Evolutionary conservation across 2,888 invertebrate species (phyloP).

Genomic region (Furcula furcula): DNA sequence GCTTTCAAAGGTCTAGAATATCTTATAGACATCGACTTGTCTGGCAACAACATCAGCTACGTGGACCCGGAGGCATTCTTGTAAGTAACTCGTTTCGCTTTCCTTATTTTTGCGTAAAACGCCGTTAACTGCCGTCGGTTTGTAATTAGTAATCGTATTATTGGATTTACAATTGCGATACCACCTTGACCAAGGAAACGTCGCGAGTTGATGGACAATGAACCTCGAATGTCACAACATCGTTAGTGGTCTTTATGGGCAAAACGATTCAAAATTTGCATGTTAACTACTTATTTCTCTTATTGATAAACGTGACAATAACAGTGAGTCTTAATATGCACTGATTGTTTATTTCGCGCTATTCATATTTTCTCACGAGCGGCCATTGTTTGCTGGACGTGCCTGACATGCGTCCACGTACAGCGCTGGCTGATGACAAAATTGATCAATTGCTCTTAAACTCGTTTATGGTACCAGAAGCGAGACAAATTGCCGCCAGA

Average conservation of each 20-base stretch:
- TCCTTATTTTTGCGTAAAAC: conserved; percentile 1
- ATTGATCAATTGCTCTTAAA: conserved; percentile 72
- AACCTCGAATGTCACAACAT: conserved; percentile 3
- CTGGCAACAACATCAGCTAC: conserved; percentile 83
- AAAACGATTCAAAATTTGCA: not conserved
- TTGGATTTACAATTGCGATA: conserved; percentile 6
- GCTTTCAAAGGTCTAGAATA: conserved; percentile 85
- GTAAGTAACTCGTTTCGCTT: conserved; percentile 63
- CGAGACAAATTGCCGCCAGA: conserved; percentile 57
- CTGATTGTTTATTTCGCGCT: conserved; percentile 34
- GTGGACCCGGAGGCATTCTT: conserved; percentile 85
- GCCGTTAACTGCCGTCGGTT: not conserved
- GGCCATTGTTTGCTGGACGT: conserved; percentile 41
- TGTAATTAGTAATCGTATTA: conserved; percentile 17
- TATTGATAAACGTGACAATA: not conserved
- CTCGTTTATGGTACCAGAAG: conserved; percentile 55
- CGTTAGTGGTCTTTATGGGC: not conserved
- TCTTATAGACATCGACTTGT: conserved; percentile 86
- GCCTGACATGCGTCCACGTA: conserved; percentile 44
- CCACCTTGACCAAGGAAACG: conserved; percentile 3
- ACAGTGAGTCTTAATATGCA: conserved; percentile 9
- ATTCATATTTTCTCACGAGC: conserved; percentile 44
- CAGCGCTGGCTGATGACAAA: conserved; percentile 64
- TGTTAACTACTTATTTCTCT: not conserved
- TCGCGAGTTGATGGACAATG: conserved; percentile 6